Conservation (phyloP, 92 coral and sea anemone genomes). For the Actinernus sp. region DNA sequence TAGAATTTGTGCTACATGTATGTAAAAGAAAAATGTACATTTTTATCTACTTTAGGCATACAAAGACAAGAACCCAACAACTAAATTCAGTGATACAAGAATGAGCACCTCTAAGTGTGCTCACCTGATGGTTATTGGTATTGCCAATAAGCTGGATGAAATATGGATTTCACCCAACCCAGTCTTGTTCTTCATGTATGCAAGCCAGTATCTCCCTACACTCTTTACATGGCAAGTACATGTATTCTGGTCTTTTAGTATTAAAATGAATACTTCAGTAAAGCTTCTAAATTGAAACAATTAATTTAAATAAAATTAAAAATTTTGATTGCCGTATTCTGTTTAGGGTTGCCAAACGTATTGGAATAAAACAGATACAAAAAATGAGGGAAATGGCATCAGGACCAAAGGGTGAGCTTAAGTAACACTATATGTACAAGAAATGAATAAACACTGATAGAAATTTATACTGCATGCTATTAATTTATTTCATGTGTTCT, state of each 20-base stretch:
- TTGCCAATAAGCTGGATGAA: conserved; percentile 88
- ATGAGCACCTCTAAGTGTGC: conserved; percentile 87
- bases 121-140: conserved; percentile 67
- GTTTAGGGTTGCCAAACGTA: conserved; percentile 71
- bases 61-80: conserved; percentile 25
- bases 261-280: too few species aligned
- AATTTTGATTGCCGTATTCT: too few species aligned
- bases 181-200: conserved; percentile 65
- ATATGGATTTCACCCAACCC: conserved; percentile 92
- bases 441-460: too few species aligned
- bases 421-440: too few species aligned
- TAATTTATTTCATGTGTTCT: too few species aligned
- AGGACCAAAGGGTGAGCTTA: background rate
- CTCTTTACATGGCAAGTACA: conserved; percentile 71
- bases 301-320: too few species aligned
- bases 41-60: too few species aligned
- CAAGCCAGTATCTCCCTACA: conserved; percentile 78
- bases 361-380: conserved; percentile 73
- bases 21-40: too few species aligned
- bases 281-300: too few species aligned
- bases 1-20: too few species aligned
- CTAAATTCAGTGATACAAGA: conserved; percentile 44
- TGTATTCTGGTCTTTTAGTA: background rate
- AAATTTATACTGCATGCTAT: too few species aligned
- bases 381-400: conserved; percentile 62